Evolutionary conservation across 2,797 vertebrate genomes (phyloP).

Genomic region (Caiman crocodilus): DNA sequence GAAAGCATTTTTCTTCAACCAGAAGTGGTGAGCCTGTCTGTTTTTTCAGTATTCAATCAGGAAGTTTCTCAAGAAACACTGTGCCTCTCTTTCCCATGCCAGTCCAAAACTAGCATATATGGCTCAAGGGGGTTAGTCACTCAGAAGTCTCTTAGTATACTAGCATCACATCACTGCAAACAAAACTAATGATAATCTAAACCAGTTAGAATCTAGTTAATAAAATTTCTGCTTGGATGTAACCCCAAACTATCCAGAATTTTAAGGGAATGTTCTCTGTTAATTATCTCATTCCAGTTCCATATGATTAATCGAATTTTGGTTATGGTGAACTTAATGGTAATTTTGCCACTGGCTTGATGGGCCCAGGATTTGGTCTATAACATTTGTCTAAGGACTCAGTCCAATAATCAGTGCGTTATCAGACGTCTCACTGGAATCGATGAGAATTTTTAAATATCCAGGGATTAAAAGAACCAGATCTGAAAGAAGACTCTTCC

Average conservation of each 20-base stretch:
- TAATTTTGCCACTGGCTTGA: neutral
- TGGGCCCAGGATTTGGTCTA: neutral
- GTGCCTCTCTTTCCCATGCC: neutral
- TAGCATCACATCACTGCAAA: neutral
- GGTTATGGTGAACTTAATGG: neutral
- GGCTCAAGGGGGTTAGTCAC: neutral
- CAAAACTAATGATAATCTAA: neutral
- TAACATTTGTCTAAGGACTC: neutral
- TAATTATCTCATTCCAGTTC: neutral
- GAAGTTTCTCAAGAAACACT: neutral
- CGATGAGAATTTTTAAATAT: slow-evolving; percentile 32
- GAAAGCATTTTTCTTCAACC: neutral
- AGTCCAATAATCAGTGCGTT: slow-evolving; percentile 33
- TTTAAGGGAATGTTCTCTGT: neutral
- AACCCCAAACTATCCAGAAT: neutral
- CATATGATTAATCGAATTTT: neutral
- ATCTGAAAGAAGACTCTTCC: slow-evolving; percentile 43
- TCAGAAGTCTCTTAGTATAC: neutral
- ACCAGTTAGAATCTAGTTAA: neutral
- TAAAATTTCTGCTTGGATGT: neutral
- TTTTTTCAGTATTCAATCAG: neutral
- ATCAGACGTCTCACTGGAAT: slow-evolving; percentile 18
- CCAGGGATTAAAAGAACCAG: slow-evolving; percentile 46
- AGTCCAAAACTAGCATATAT: neutral
- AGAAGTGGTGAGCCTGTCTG: neutral